phyloP scores from a whole-genome alignment of 1,140 invertebrate genomes.

The Microplitis mediator region DNA sequence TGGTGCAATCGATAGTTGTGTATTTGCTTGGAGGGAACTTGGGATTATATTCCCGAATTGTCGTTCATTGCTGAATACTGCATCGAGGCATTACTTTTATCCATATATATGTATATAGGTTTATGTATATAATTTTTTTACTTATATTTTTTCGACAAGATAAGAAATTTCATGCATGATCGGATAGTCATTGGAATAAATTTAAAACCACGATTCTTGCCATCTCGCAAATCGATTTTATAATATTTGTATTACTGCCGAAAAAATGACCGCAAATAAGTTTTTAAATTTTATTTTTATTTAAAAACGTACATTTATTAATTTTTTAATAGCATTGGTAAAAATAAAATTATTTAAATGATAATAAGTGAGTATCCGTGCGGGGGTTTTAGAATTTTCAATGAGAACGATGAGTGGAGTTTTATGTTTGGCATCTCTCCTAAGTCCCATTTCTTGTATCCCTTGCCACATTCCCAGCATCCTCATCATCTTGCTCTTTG shows the following conservation, averaged over 20 bases:
- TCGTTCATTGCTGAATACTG: slow-evolving; percentile 1
- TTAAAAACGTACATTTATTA: background rate
- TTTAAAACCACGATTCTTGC: slow-evolving; percentile 4
- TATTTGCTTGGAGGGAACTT: background rate
- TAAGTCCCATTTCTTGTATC: background rate
- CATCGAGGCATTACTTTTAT: background rate
- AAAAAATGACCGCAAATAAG: background rate
- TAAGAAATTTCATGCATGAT: slow-evolving; percentile 30
- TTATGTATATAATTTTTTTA: too few species aligned
- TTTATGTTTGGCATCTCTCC: background rate
- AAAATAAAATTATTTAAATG: background rate
- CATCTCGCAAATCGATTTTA: slow-evolving; percentile 6
- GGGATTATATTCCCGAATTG: slow-evolving; percentile 6
- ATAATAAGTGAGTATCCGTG: background rate
- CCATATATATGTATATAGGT: background rate
- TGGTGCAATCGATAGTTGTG: slow-evolving; percentile 3
- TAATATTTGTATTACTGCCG: background rate
- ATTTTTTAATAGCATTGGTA: too few species aligned
- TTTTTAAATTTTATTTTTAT: background rate
- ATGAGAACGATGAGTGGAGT: background rate
- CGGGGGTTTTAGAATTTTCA: background rate
- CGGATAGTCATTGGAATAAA: slow-evolving; percentile 22
- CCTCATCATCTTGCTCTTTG: background rate
- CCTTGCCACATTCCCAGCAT: slow-evolving; percentile 6
- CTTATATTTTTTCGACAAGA: background rate